These are phyloP conservation scores for Hydra vulgaris DNA, from an alignment of 30 jellyfish, hydroid and myxozoan genomes.

Conservation along the genomic window DNA sequence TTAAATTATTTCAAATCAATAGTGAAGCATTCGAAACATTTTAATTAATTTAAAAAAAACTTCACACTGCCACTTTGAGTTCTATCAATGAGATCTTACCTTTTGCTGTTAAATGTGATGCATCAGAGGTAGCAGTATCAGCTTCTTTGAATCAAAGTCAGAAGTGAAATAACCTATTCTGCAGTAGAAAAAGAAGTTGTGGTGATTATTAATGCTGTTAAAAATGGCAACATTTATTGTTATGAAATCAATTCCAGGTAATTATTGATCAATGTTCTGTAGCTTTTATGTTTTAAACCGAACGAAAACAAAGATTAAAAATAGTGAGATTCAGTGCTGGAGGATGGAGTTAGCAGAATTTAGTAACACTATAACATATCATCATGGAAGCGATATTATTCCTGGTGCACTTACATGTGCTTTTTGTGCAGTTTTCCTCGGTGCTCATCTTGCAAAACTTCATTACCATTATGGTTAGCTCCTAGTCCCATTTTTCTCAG, in stretches of 20 bases:
- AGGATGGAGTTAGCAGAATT: conserved; percentile 46
- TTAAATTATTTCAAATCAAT: conserved; percentile 24
- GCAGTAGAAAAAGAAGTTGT: conserved; percentile 49
- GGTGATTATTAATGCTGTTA: conserved; percentile 45
- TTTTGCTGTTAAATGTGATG: too few relatives aligned
- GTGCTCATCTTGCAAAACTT: conserved; percentile 4
- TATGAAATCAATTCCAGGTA: conserved; percentile 31
- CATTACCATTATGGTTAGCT: conserved; percentile 44
- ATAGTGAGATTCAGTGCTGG: conserved; percentile 46
- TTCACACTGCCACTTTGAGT: background rate
- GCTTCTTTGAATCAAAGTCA: conserved; percentile 34
- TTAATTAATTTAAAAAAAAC: conserved; percentile 2
- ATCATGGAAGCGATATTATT: conserved; percentile 52
- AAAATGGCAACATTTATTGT: conserved; percentile 51
- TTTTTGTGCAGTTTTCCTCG: conserved; percentile 17
- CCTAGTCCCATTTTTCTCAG: conserved; percentile 47
- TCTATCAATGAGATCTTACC: conserved; percentile 33
- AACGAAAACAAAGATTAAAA: conserved; percentile 43
- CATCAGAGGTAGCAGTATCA: conserved; percentile 43
- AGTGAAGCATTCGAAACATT: conserved; percentile 13
- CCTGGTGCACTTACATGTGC: conserved; percentile 44
- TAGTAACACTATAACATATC: conserved; percentile 36
- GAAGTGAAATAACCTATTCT: conserved; percentile 21
- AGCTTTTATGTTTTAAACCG: conserved; percentile 53
- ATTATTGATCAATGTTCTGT: conserved; percentile 55